Conservation (phyloP, 2,113 vertebrate species). For the Phalacrocorax aristotelis region DNA sequence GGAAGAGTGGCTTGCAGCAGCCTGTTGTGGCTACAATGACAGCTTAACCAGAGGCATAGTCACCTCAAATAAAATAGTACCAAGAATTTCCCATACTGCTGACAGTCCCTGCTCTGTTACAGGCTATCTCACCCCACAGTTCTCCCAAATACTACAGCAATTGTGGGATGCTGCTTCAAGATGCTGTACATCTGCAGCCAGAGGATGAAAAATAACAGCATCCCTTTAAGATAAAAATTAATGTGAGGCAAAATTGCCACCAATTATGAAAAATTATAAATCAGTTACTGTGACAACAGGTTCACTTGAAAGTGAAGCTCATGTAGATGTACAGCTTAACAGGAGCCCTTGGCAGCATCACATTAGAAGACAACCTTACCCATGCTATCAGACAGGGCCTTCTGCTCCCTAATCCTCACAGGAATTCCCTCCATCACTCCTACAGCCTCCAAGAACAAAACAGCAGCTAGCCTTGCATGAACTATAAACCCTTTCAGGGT, state of each 20-base stretch:
- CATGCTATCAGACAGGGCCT: background rate
- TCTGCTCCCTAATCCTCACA: background rate
- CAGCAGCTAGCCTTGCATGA: background rate
- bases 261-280: background rate
- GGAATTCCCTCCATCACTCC: background rate
- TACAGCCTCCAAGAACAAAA: background rate
- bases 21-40: background rate
- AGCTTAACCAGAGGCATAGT: background rate
- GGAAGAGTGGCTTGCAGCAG: background rate
- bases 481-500: background rate
- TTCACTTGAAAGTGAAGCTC: background rate
- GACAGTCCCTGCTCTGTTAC: background rate
- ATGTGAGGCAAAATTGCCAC: background rate
- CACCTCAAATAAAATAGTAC: background rate
- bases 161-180: background rate
- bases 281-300: background rate
- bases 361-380: background rate
- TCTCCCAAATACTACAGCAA: background rate
- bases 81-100: background rate
- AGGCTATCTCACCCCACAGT: background rate
- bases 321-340: background rate
- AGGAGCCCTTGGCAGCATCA: background rate
- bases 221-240: background rate
- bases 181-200: background rate
- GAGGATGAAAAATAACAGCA: background rate